phyloP scores from a whole-genome alignment of 2,888 invertebrate species.

The Erannis defoliaria region DNA sequence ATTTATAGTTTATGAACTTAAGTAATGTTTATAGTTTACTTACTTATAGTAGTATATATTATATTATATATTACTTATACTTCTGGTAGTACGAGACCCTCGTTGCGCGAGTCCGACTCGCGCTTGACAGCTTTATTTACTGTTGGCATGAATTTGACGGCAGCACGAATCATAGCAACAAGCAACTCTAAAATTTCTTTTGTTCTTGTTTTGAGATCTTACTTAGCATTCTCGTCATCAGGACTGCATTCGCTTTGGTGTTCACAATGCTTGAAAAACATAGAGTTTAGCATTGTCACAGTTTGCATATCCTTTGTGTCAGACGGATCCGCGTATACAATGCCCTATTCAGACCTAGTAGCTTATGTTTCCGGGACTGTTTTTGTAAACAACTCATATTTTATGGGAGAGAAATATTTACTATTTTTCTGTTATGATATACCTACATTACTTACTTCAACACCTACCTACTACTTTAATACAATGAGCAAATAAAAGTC shows the following conservation, averaged over 20 bases:
- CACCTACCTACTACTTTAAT: too few species aligned
- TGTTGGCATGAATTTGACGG: too few species aligned
- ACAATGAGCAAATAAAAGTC: too few species aligned
- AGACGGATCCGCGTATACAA: slow-evolving; percentile 27
- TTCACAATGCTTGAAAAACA: slow-evolving; percentile 4
- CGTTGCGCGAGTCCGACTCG: too few species aligned
- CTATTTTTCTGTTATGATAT: background rate
- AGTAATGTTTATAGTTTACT: too few species aligned
- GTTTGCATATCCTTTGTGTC: slow-evolving; percentile 32
- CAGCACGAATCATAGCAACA: too few species aligned
- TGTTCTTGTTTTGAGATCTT: background rate
- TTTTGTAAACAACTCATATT: slow-evolving; percentile 10
- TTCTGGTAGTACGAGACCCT: too few species aligned
- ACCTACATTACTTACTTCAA: too few species aligned
- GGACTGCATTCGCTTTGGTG: background rate
- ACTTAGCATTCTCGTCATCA: background rate
- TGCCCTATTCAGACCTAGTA: slow-evolving; percentile 23
- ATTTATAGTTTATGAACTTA: too few species aligned
- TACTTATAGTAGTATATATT: too few species aligned
- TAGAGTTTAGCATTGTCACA: slow-evolving; percentile 28
- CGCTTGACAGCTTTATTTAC: too few species aligned
- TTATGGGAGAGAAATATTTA: background rate
- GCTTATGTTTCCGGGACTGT: slow-evolving; percentile 13
- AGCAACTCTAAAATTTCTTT: background rate
- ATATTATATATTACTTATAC: too few species aligned